Evolutionary conservation across 2,113 vertebrate species (phyloP), one percentile per base, ranked within the genome.

Genomic region (Camarhynchus parvulus): DNA sequence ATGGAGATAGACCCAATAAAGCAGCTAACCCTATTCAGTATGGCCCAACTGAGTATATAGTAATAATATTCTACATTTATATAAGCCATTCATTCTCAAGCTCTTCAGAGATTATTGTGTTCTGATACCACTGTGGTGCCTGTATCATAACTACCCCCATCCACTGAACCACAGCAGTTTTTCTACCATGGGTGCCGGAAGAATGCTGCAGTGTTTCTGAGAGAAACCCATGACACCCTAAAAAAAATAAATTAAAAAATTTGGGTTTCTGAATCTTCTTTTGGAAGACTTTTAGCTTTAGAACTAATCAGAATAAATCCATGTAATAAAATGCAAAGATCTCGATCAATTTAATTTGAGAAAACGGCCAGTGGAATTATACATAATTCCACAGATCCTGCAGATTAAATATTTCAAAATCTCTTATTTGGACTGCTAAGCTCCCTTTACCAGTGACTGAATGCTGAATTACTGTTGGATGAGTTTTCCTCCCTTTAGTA

Each of bases 331-430:
- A 92, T 56, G 42, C 62, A 83, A 53, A 72, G 5, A 52, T 30
- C 28, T 79, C 21, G 59, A 78, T 62, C 80, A 81, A 72, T 80
- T 75, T 80, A 91, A 77, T 67, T 89, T 85, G 74, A 94, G 62
- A 87, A 96, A 95, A 83, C 13, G 70, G 35, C 6, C 21, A 91
- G 82, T 17, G 56, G 23, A 59, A 59, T 59, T 73, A 25, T 49
- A 66, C 7, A 31, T 55, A 82, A 83, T 83, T 85, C 50, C 85
- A 67, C 31, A 31, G 62, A 87, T 87, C 42, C 30, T 63, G 53
- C 47, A 89, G 66, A 91, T 87, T 85, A 94, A 94, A 76, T 80
- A 95, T 80, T 91, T 83, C 58, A 55, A 66, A 69, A 83, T 86
- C 70, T 83, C 9, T 73, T 89, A n/a, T 83, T 95, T 88, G 59